Evolutionary conservation across 2,113 vertebrate species (phyloP).

Genomic region (Vicugna pacos): DNA sequence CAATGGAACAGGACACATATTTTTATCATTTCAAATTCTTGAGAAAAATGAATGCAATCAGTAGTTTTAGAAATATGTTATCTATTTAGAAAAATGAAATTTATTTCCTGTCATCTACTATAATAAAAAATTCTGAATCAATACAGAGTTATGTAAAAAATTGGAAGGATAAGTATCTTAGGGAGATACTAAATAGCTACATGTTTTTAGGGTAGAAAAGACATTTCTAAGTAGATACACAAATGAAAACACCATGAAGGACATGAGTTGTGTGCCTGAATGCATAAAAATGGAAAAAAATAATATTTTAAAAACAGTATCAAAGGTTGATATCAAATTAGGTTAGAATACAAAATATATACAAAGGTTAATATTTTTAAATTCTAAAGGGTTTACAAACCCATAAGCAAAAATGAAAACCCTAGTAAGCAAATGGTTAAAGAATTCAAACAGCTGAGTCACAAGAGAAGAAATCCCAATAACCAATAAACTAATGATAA

Average conservation of each 20-base stretch:
- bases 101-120: neutral
- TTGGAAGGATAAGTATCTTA: neutral
- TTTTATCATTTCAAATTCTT: constrained; percentile 16
- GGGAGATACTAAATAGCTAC: neutral
- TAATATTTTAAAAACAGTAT: neutral
- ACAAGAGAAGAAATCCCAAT: neutral
- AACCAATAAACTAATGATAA: neutral
- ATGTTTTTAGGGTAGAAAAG: neutral
- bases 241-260: neutral
- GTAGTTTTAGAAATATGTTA: neutral
- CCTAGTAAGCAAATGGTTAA: neutral
- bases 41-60: neutral
- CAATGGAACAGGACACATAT: neutral
- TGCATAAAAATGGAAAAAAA: neutral
- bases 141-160: neutral
- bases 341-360: neutral
- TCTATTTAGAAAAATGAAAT: neutral
- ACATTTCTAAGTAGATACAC: neutral
- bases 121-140: constrained; percentile 51
- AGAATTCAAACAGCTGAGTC: neutral
- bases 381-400: neutral
- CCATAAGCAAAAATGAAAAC: constrained; percentile 16
- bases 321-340: neutral
- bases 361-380: constrained; percentile 1
- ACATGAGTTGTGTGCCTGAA: neutral